phyloP scores from a whole-genome alignment of 2,113 vertebrate genomes.

The Pseudois nayaur region DNA sequence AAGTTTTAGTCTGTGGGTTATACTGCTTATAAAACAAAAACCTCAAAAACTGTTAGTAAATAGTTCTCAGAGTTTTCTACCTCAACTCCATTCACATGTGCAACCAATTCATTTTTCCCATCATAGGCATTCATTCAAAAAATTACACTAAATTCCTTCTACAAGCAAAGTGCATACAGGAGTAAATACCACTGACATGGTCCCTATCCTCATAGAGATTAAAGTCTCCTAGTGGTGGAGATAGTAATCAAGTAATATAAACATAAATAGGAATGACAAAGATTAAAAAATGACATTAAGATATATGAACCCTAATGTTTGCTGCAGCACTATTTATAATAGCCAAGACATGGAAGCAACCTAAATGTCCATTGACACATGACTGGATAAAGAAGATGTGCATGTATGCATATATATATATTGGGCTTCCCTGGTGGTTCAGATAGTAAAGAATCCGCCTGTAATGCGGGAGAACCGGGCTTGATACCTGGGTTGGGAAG shows the following conservation, averaged over 20 bases:
- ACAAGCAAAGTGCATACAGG: neutral
- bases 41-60: neutral
- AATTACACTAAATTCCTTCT: neutral
- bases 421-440: neutral
- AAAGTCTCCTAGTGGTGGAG: neutral
- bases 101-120: neutral
- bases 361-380: neutral
- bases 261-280: neutral
- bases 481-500: neutral
- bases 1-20: neutral
- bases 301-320: neutral
- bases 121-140: neutral
- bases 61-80: neutral
- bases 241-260: neutral
- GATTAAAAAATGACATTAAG: neutral
- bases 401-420: neutral
- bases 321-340: neutral
- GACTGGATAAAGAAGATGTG: neutral
- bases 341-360: neutral
- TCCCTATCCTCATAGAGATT: neutral
- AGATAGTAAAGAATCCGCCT: neutral
- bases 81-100: neutral
- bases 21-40: neutral
- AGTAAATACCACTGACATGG: neutral
- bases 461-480: fast-evolving